Conservation (phyloP, 30 jellyfish, hydroid and myxozoan species). For the Cassiopea xamachana region DNA sequence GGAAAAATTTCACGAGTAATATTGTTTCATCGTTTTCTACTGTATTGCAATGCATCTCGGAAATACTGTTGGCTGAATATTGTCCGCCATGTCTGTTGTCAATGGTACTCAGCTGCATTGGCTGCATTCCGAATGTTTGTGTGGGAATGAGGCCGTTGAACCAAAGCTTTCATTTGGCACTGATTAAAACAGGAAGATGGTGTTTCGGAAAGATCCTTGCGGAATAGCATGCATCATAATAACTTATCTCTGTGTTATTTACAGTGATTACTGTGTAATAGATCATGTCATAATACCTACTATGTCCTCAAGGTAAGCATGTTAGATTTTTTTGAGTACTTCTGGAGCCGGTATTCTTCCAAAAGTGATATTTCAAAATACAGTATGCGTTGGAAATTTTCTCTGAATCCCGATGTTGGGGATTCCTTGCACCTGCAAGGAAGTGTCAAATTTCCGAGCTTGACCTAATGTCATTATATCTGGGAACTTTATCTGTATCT, state of each 20-base stretch:
- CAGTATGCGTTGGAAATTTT: too few relatives aligned
- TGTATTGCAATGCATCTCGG: too few relatives aligned
- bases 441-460: too few relatives aligned
- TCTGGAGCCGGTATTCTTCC: not conserved
- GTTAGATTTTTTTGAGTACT: not conserved
- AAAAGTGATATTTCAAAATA: too few relatives aligned
- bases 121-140: not conserved
- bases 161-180: not conserved
- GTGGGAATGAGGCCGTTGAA: conserved; percentile 13
- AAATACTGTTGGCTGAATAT: too few relatives aligned
- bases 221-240: conserved; percentile 80
- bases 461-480: too few relatives aligned
- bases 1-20: too few relatives aligned
- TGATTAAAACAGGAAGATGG: conserved; percentile 26
- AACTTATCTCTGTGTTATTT: conserved; percentile 77
- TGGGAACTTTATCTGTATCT: too few relatives aligned
- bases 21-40: too few relatives aligned
- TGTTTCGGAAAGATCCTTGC: conserved; percentile 88
- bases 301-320: conserved; percentile 72
- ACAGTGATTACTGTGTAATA: conserved; percentile 87
- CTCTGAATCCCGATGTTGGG: too few relatives aligned
- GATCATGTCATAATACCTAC: conserved; percentile 80
- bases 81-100: too few relatives aligned
- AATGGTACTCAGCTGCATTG: not conserved
- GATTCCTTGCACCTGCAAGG: too few relatives aligned